Base-by-base conservation (phyloP, 2,113 vertebrate species). In the Hyla sarda region DNA sequence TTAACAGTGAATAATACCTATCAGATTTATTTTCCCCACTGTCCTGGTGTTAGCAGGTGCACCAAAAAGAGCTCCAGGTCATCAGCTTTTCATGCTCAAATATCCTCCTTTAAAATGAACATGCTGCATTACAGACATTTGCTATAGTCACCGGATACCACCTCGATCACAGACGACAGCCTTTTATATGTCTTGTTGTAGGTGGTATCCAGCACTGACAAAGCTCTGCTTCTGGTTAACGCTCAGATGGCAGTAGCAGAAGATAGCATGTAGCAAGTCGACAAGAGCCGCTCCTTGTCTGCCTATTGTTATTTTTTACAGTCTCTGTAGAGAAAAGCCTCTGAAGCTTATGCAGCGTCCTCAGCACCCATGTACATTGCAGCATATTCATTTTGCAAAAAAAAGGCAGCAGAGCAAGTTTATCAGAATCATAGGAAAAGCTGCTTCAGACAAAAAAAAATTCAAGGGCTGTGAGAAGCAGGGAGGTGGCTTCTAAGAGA, bases 1-100 rank as follows among this genome's bases (percentile, higher is more conserved):
- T 96, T 96, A 96, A 96, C 95, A 96, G 95, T 95, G 93, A 96
- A 95, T 95, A 95, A 96, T 96, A 96, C 95, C 94, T 96, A 94
- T 96, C 95, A 95, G 95, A 95, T 95, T 96, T 93, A 93, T 93
- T 95, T 94, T 94, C 95, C 94, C 93, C 95, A 95, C 95, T 96
- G 94, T 96, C 95, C 95, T 94, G 94, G 94, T 95, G 95, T 96
- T 95, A 95, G 95, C 95, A 96, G 85, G 93, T 94, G 94, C 95
- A 95, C 94, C 94, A 95, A 95, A 92, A 93, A 92, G 95, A 93
- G 76, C 76, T 80, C 62, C 85, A 87, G 85, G 50, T 82, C 85
- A 87, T 87, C 85, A 87, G 85, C 85, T 87, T 87, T 82, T 41
- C 85, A 87, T 87, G 67, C 78, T 81, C 85, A 62, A 50, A 82